Base-by-base conservation (phyloP, 2,888 invertebrate species). In the Rugalucina vietnamica region DNA sequence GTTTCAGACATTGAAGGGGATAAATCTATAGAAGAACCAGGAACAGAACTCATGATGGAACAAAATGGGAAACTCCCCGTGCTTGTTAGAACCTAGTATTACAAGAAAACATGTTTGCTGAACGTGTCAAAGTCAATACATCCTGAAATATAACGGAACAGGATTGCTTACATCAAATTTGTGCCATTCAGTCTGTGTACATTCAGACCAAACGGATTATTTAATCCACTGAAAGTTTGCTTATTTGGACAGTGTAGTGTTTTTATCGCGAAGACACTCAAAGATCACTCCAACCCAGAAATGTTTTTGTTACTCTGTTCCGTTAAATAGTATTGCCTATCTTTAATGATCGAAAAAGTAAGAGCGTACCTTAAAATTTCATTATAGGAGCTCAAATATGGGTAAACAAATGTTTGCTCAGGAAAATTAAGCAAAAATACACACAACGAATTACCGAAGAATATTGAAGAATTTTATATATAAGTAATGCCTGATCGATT, bases 401-500 rank as follows among this genome's bases (percentile, higher is more conserved):
- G 72, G 76, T 77, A 82, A 77, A 80, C 76, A 79, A 76, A 76
- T 84, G 80, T 80, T 84, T 80, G 69, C 76, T 77, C 74, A 79
- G 71, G 54, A 54, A 50, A 27, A n/a, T 65, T 73, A 80, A 54
- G 69, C 54, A 60, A 54, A 27, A 34, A 49, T 43, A 69, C 77
- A 82, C 77, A 65, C 21, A 34, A 72, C 76, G 77, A 60, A 69
- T 82, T 77, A 69, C 34, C 57, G 70, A 71, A 37, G 37, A 60
- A 82, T 69, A n/a, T n/a, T n/a, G n/a, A n/a, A n/a, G n/a, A n/a
- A n/a, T n/a, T n/a, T n/a, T n/a, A n/a, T n/a, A 81, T 49, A 80
- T 82, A 85, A 80, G 82, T 77, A 85, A 82, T 70, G n/a, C 36
- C 57, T 60, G 75, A 76, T 80, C 80, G 82, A 85, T 85, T 74